Percentiles rank a stretch among this genome's conserved stretches.
These are phyloP conservation scores for Gobionotothen gibberifrons DNA, from an alignment of 2,797 vertebrate genomes.

Conservation along the genomic window DNA sequence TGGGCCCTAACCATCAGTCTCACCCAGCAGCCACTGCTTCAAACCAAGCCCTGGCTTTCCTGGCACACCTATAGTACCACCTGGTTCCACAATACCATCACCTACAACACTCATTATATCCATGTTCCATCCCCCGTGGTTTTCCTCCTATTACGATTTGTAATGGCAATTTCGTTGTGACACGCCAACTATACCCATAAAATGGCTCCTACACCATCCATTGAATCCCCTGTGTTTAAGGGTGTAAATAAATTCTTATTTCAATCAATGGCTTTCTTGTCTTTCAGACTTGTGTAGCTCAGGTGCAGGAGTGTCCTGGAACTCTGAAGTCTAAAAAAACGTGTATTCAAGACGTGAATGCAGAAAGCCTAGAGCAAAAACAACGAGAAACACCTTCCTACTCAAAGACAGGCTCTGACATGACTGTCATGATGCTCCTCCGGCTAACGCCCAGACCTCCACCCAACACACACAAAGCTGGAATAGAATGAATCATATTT, in stretches of 20 bases:
- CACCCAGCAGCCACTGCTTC: not conserved
- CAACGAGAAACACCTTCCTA: constrained; percentile 25
- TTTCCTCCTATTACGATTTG: not conserved
- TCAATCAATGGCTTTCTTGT: constrained; percentile 6
- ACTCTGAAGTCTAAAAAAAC: not conserved
- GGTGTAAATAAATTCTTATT: constrained; percentile 66
- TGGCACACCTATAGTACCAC: constrained; percentile 18
- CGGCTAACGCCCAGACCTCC: constrained; percentile 49
- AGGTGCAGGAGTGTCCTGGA: not conserved
- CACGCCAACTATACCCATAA: too few species aligned
- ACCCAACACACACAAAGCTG: constrained; percentile 18
- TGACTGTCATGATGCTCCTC: constrained; percentile 43
- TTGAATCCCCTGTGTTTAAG: constrained; percentile 10
- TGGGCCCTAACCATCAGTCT: not conserved
- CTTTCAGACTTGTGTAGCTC: not conserved
- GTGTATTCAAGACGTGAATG: not conserved
- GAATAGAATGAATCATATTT: constrained; percentile 41
- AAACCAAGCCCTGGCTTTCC: constrained; percentile 5
- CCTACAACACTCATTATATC: not conserved
- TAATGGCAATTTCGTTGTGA: too few species aligned
- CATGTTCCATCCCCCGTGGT: not conserved
- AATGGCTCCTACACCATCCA: not conserved
- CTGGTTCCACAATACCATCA: not conserved
- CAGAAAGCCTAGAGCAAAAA: constrained; percentile 33
- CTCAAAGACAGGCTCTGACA: constrained; percentile 65